Evolutionary conservation across 2,113 vertebrate species (phyloP).

Genomic region (Origma solitaria): DNA sequence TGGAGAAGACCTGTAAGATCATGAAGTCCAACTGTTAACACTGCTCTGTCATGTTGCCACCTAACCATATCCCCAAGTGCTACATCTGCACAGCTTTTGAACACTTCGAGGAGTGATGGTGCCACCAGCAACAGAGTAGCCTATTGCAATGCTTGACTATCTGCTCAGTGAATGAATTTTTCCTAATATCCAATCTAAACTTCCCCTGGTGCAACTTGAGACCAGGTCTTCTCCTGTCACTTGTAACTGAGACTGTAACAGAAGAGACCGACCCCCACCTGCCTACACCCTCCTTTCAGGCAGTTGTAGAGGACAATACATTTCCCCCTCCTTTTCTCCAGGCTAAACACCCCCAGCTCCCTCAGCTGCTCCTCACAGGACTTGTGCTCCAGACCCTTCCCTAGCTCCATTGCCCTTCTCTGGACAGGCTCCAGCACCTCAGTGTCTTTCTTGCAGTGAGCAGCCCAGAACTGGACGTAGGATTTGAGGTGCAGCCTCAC

Average conservation of each 20-base stretch:
- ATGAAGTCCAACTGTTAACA: background rate
- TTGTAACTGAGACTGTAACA: background rate
- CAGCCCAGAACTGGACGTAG: background rate
- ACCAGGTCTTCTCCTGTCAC: background rate
- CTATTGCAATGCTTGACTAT: background rate
- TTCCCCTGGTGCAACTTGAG: background rate
- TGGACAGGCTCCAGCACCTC: fast-evolving
- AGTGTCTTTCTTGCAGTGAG: background rate
- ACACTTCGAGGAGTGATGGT: background rate
- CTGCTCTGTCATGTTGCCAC: background rate
- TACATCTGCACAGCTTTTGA: background rate
- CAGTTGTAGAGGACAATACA: background rate
- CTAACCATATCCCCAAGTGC: background rate
- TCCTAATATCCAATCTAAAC: background rate
- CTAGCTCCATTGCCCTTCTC: background rate
- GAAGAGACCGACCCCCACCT: background rate
- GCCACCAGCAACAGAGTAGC: background rate
- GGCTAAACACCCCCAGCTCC: background rate
- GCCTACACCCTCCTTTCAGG: background rate
- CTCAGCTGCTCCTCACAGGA: fast-evolving
- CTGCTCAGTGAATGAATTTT: background rate
- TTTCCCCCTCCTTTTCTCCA: background rate
- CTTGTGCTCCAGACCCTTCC: background rate
- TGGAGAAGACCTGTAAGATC: background rate
- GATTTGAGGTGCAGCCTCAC: background rate